Conservation (phyloP, 2,888 invertebrate species). For the Sesia bembeciformis region DNA sequence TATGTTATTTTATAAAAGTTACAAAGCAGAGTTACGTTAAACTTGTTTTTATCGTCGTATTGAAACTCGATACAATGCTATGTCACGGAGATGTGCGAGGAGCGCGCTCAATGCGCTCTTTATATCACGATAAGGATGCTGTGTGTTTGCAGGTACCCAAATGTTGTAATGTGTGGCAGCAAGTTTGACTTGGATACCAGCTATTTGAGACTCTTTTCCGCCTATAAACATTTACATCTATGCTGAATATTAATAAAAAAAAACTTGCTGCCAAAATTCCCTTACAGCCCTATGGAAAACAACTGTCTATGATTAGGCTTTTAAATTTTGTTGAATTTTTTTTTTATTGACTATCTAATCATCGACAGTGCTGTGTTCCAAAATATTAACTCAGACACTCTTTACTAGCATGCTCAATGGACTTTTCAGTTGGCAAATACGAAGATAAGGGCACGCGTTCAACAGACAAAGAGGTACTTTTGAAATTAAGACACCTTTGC, state of each 20-base stretch:
- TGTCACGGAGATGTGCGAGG: slow-evolving; percentile 33
- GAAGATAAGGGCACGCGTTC: slow-evolving; percentile 24
- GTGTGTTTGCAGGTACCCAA: slow-evolving; percentile 68
- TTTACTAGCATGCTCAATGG: slow-evolving; percentile 66
- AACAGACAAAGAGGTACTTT: slow-evolving; percentile 60
- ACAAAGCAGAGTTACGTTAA: background rate
- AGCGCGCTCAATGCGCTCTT: slow-evolving; percentile 33
- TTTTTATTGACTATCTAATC: slow-evolving; percentile 11
- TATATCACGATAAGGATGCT: slow-evolving; percentile 39
- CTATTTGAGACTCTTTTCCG: background rate
- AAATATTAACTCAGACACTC: slow-evolving; percentile 27
- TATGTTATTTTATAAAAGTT: background rate
- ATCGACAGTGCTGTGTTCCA: slow-evolving; percentile 26
- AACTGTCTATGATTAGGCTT: slow-evolving; percentile 29
- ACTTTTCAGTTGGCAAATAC: slow-evolving; percentile 67
- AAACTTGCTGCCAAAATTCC: slow-evolving; percentile 38
- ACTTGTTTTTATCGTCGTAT: slow-evolving; percentile 20
- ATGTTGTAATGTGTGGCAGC: slow-evolving; percentile 39
- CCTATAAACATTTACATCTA: background rate
- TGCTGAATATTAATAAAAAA: background rate
- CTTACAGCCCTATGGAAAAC: slow-evolving; percentile 30
- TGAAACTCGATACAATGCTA: slow-evolving; percentile 19
- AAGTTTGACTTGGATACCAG: slow-evolving; percentile 21
- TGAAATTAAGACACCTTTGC: slow-evolving; percentile 39
- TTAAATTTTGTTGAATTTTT: slow-evolving; percentile 1